Percentiles rank a stretch among this genome's conserved stretches.
These are phyloP conservation scores for Hydrocynus forskahlii DNA, from an alignment of 2,797 vertebrate species.

Conservation along the genomic window DNA sequence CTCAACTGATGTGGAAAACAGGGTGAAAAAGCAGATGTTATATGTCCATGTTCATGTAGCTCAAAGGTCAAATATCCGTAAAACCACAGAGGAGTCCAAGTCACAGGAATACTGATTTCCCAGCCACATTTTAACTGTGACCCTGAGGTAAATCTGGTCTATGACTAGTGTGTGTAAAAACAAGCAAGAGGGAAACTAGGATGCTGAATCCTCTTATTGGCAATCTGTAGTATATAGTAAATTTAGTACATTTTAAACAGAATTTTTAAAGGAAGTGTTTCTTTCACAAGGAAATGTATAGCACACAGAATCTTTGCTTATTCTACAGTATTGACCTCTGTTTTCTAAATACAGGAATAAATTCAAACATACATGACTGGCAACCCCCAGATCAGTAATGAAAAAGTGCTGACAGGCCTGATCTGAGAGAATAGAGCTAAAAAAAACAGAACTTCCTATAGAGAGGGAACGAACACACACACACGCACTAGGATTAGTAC, in stretches of 20 bases:
- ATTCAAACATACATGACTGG: background rate
- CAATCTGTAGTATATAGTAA: too few species aligned
- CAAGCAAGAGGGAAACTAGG: too few species aligned
- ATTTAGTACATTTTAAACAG: too few species aligned
- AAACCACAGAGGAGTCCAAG: background rate
- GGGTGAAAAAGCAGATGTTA: background rate
- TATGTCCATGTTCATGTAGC: background rate
- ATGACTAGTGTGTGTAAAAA: too few species aligned
- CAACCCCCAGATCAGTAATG: background rate
- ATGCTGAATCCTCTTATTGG: too few species aligned
- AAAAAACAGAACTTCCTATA: conserved; percentile 50
- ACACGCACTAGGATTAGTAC: too few species aligned
- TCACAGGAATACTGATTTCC: background rate
- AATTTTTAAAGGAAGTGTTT: background rate
- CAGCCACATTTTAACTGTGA: background rate
- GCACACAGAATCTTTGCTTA: background rate
- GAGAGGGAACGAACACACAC: background rate
- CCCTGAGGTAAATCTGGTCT: background rate
- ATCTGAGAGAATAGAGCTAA: background rate
- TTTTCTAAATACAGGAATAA: background rate
- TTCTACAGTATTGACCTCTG: background rate
- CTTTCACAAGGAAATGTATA: background rate
- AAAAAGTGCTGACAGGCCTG: conserved; percentile 29
- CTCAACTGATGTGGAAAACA: background rate
- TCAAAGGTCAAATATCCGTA: conserved; percentile 10